Conservation (phyloP, 1,140 invertebrate genomes). For the Hylaeus volcanicus region DNA sequence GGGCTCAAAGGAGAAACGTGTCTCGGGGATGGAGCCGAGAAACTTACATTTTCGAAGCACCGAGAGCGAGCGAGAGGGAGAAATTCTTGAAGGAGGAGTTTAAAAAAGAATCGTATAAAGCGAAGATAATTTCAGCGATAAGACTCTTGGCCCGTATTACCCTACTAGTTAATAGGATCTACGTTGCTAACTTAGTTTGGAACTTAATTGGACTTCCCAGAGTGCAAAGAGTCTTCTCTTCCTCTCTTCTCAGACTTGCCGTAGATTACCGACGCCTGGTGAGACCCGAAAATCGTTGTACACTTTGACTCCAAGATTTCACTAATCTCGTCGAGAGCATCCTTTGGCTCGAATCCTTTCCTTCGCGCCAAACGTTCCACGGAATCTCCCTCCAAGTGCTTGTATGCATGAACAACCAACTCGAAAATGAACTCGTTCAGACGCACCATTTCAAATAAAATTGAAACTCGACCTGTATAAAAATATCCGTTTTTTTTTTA, state of each 20-base stretch:
- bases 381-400: too few relatives aligned
- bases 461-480: too few relatives aligned
- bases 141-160: slow-evolving; percentile 72
- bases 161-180: slow-evolving; percentile 73
- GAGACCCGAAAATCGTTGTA: slow-evolving; percentile 49
- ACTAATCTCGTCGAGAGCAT: slow-evolving; percentile 40
- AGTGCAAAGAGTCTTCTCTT: slow-evolving; percentile 58
- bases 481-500: too few relatives aligned
- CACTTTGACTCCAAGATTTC: slow-evolving; percentile 53
- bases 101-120: slow-evolving; percentile 63
- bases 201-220: slow-evolving; percentile 63
- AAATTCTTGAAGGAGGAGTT: slow-evolving; percentile 22
- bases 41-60: slow-evolving; percentile 18
- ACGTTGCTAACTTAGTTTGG: slow-evolving; percentile 73
- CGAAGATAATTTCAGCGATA: slow-evolving; percentile 71
- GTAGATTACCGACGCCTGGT: slow-evolving; percentile 48
- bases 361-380: neutral
- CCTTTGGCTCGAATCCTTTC: slow-evolving; percentile 32
- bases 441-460: too few relatives aligned
- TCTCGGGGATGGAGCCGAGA: neutral
- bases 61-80: neutral
- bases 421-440: too few relatives aligned
- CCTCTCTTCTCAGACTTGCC: slow-evolving; percentile 18
- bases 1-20: neutral
- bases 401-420: too few relatives aligned